A percentile compares a stretch with the other conserved stretches of the same genome.
These are phyloP conservation scores for Huso huso DNA, from an alignment of 2,797 vertebrate species.

Conservation along the genomic window DNA sequence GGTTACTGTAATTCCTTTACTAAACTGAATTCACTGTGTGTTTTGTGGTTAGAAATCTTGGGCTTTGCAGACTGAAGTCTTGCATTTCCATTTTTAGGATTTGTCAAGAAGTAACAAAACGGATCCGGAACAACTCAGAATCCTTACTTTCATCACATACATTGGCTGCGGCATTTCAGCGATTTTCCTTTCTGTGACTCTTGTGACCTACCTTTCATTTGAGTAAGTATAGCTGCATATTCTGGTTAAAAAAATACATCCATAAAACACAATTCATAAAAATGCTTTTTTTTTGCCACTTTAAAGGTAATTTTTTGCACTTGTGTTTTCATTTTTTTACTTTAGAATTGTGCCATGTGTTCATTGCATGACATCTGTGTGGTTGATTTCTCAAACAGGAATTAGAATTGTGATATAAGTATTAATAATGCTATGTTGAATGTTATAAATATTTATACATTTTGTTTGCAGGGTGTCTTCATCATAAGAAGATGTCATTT, in stretches of 20 bases:
- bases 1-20: neutral
- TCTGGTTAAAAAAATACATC: neutral
- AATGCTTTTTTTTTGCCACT: too few relatives aligned
- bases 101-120: constrained; percentile 53
- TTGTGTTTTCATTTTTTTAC: neutral
- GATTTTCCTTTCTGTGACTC: constrained; percentile 80
- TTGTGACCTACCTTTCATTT: constrained; percentile 89
- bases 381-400: too few relatives aligned
- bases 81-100: constrained; percentile 54
- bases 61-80: constrained; percentile 1
- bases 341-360: too few relatives aligned
- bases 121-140: constrained; percentile 50
- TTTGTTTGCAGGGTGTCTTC: too few relatives aligned
- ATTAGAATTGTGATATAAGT: too few relatives aligned
- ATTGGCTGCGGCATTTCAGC: constrained; percentile 88
- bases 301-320: too few relatives aligned
- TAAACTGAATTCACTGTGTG: neutral
- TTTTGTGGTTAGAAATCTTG: neutral
- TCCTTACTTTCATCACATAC: constrained; percentile 85
- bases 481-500: too few relatives aligned
- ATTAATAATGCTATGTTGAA: too few relatives aligned
- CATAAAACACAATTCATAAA: neutral
- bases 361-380: too few relatives aligned
- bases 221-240: constrained; percentile 60
- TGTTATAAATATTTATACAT: too few relatives aligned